Evolutionary conservation across 1,140 invertebrate genomes (phyloP).

Genomic region (Tetraneura akinire): DNA sequence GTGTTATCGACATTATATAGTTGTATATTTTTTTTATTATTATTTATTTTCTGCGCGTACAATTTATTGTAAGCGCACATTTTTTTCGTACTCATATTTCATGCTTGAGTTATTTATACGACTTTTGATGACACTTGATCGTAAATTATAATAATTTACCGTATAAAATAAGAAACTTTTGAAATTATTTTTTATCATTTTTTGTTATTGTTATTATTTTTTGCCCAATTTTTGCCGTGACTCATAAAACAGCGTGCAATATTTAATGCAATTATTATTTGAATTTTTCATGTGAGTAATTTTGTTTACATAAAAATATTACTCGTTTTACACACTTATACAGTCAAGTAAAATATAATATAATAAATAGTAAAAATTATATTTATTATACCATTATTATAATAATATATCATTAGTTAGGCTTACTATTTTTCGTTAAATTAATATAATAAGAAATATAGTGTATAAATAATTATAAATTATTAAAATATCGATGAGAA

Average conservation of each 20-base stretch:
- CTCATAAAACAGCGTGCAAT: not conserved
- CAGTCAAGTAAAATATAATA: too few species aligned
- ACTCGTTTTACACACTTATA: too few species aligned
- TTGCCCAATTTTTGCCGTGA: not conserved
- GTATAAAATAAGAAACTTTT: conserved; percentile 11
- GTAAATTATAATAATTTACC: conserved; percentile 20
- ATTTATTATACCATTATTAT: too few species aligned
- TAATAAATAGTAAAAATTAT: too few species aligned
- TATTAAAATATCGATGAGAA: too few species aligned
- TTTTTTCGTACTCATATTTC: not conserved
- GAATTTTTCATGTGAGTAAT: conserved; percentile 19
- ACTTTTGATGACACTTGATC: conserved; percentile 25
- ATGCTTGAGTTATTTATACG: not conserved
- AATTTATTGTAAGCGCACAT: not conserved
- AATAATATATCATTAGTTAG: too few species aligned
- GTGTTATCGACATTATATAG: not conserved
- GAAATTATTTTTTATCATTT: conserved; percentile 10
- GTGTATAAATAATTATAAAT: too few species aligned
- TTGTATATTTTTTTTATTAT: not conserved
- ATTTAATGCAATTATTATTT: conserved; percentile 29
- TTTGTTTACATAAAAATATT: conserved; percentile 8
- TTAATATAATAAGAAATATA: too few species aligned
- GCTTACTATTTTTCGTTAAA: too few species aligned
- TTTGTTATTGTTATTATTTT: conserved; percentile 17
- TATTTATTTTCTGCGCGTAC: not conserved